Evolutionary conservation across 2,888 invertebrate genomes (phyloP).

Genomic region (Cephus pygmeus): DNA sequence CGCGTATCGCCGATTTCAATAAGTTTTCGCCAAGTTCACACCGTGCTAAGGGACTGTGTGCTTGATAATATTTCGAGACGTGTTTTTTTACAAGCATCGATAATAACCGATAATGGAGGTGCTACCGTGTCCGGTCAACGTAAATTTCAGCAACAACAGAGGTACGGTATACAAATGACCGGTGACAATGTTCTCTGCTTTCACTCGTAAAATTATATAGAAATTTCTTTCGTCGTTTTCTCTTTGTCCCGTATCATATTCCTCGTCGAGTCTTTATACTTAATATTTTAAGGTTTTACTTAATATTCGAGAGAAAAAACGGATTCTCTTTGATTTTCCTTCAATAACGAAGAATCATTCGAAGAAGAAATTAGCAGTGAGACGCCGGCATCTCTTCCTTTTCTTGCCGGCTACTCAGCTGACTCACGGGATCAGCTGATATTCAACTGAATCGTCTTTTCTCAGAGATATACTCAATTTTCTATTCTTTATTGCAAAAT

Average conservation of each 20-base stretch:
- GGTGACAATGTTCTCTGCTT: background rate
- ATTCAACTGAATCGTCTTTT: slow-evolving; percentile 6
- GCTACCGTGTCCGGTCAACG: slow-evolving; percentile 81
- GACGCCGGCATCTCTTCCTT: background rate
- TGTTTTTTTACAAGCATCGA: background rate
- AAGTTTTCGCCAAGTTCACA: background rate
- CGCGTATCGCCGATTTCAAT: background rate
- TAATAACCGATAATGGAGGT: slow-evolving; percentile 77
- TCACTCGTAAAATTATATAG: background rate
- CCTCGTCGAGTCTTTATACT: background rate
- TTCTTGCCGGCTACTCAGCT: slow-evolving; percentile 30
- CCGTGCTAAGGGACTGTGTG: background rate
- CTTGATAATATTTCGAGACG: background rate
- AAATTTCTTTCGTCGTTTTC: background rate
- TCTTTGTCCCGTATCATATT: background rate
- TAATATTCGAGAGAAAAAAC: background rate
- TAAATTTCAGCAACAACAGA: slow-evolving; percentile 81
- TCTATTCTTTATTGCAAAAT: background rate
- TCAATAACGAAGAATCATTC: background rate
- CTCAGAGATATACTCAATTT: background rate
- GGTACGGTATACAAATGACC: slow-evolving; percentile 68
- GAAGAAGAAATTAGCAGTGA: background rate
- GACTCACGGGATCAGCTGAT: slow-evolving; percentile 37
- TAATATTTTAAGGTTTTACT: background rate
- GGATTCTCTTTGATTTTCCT: background rate